Conservation (phyloP, 2,797 vertebrate species). For the Rhynchonycteris naso region DNA sequence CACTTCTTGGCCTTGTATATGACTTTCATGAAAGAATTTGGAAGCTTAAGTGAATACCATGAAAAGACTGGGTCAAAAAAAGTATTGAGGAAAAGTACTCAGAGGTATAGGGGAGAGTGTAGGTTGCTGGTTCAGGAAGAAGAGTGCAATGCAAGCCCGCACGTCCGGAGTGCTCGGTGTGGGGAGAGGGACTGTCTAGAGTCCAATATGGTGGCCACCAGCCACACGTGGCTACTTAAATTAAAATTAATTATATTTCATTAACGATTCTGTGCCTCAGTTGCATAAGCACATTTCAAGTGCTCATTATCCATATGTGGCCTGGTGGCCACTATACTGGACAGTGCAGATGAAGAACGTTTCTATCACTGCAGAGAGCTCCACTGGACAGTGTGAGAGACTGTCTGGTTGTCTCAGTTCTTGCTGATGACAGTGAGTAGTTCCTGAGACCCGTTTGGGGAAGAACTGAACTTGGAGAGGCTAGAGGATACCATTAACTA, state of each 20-base stretch:
- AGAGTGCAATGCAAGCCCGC: neutral
- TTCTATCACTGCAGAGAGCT: neutral
- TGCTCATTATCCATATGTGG: neutral
- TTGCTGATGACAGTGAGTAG: neutral
- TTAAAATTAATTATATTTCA: neutral
- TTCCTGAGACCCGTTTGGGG: constrained; percentile 39
- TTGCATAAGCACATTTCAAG: neutral
- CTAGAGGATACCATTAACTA: neutral
- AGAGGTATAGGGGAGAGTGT: neutral
- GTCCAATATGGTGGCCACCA: neutral
- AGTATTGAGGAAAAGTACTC: neutral
- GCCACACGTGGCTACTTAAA: neutral
- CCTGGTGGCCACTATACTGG: neutral
- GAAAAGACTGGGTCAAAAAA: neutral
- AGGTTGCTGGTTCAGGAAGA: neutral
- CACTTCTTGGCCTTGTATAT: neutral
- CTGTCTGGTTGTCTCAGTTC: neutral
- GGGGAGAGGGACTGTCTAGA: neutral
- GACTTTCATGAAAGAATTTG: neutral
- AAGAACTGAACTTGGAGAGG: neutral
- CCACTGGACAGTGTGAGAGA: neutral
- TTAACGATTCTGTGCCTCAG: neutral
- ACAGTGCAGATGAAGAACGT: neutral
- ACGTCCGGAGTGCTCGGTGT: neutral
- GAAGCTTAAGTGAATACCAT: constrained; percentile 18